Percentiles rank a stretch among this genome's conserved stretches.
phyloP scores from a whole-genome alignment of 64 coral and sea anemone species.

The Orbicella faveolata region DNA sequence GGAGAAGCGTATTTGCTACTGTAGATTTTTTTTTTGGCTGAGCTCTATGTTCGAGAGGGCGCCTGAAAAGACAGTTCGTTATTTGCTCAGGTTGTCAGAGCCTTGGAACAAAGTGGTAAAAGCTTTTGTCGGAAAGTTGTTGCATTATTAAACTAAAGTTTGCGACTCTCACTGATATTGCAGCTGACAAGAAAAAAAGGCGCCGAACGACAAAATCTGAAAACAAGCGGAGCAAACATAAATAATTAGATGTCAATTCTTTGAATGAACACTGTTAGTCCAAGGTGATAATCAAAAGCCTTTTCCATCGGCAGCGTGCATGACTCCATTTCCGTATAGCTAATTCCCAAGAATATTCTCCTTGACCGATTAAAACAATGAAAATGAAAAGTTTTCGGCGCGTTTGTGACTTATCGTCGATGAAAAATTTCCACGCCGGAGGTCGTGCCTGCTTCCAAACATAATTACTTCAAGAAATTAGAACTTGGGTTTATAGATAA shows the following conservation, averaged over 20 bases:
- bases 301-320: neutral
- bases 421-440: neutral
- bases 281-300: neutral
- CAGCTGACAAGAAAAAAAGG: neutral
- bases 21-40: too few species aligned
- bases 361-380: neutral
- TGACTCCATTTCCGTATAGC: neutral
- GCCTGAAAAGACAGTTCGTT: neutral
- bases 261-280: neutral
- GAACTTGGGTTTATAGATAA: slow-evolving; percentile 10
- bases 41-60: too few species aligned
- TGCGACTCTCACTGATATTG: neutral
- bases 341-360: neutral
- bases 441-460: neutral
- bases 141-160: neutral
- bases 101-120: neutral
- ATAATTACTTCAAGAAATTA: neutral
- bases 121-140: neutral
- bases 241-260: neutral
- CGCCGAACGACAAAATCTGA: neutral
- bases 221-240: neutral
- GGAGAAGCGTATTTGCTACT: too few species aligned
- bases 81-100: neutral
- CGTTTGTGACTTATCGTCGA: neutral
- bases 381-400: neutral